Evolutionary conservation across 2,888 invertebrate species (phyloP).

Genomic region (Aleiodes alternator): DNA sequence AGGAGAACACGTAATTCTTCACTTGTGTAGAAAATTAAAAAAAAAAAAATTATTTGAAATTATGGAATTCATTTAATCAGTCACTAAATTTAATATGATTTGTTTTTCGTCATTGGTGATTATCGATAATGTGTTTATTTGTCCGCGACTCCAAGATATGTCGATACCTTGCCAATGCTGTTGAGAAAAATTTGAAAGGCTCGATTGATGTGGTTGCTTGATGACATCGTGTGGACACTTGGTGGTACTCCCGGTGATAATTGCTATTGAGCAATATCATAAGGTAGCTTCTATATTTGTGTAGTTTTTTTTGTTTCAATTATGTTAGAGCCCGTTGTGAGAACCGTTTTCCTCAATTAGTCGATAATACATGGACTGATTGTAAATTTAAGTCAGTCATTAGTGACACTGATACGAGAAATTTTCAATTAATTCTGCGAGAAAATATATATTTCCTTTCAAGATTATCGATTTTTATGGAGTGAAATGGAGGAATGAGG

Average conservation of each 20-base stretch:
- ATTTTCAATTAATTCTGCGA: background rate
- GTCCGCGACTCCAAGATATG: slow-evolving; percentile 62
- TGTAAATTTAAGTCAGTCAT: slow-evolving; percentile 52
- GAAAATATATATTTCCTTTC: background rate
- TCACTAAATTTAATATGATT: background rate
- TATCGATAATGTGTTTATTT: slow-evolving; percentile 53
- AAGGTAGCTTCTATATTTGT: background rate
- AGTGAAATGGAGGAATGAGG: no score
- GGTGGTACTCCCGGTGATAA: slow-evolving; percentile 8
- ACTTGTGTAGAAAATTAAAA: background rate
- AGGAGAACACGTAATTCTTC: slow-evolving; percentile 28
- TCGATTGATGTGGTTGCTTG: slow-evolving; percentile 48
- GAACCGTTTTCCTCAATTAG: slow-evolving; percentile 17
- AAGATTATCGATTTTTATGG: no score
- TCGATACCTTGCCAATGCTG: slow-evolving; percentile 63
- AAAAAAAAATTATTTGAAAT: background rate
- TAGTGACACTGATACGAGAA: slow-evolving; percentile 32
- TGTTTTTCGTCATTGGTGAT: slow-evolving; percentile 6
- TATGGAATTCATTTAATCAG: slow-evolving; percentile 1
- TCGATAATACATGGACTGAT: slow-evolving; percentile 2
- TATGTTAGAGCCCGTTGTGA: background rate
- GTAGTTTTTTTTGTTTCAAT: background rate
- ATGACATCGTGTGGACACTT: slow-evolving; percentile 38
- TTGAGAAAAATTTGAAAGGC: slow-evolving; percentile 63
- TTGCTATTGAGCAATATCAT: slow-evolving; percentile 23